Evolutionary conservation across 2,797 vertebrate species (phyloP), one percentile per base, ranked within the genome.

Genomic region (Columba guinea): DNA sequence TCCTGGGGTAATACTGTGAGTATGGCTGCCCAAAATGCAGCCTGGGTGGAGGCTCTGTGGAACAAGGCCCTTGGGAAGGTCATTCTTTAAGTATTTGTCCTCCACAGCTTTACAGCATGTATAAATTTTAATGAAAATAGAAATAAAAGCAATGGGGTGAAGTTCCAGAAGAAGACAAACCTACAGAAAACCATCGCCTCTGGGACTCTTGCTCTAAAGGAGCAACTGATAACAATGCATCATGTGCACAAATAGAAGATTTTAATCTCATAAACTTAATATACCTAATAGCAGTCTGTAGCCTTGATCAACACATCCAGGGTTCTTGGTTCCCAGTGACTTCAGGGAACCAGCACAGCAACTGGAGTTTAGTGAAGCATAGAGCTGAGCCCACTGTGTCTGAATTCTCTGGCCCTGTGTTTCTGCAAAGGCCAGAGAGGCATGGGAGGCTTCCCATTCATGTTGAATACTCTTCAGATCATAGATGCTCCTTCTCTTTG

Each of bases 351-450:
- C 56, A 78, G 16, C 0, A 0, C 7, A 51, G 17, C 13, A 70
- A 28, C 0, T 39, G 11, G 44, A 63, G 7, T 53, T 82, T 13
- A 87, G 41, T 22, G 81, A 91, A 74, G 26, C 41, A 23, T 0
- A 27, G 32, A n/a, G 13, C 48, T 84, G 21, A 23, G 9, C 15
- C 3, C 1, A 30, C 24, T 32, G 28, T 44, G 39, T 71, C 22
- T 0, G 0, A 55, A 32, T 23, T 73, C 41, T 78, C n/a, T 49
- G 21, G 6, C 20, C 48, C 13, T 17, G 23, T 27, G 18, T 20
- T 20, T 11, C n/a, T 52, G 27, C n/a, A 82, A 86, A 75, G 27
- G 37, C 35, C 69, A 83, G 0, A 37, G 49, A 17, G 84, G 37
- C 23, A 53, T 1, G 2, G 76, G 53, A 78, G 28, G 49, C 16